These are phyloP conservation scores for Brachionus plicatilis DNA, from an alignment of 1,140 invertebrate genomes.

Conservation along the genomic window DNA sequence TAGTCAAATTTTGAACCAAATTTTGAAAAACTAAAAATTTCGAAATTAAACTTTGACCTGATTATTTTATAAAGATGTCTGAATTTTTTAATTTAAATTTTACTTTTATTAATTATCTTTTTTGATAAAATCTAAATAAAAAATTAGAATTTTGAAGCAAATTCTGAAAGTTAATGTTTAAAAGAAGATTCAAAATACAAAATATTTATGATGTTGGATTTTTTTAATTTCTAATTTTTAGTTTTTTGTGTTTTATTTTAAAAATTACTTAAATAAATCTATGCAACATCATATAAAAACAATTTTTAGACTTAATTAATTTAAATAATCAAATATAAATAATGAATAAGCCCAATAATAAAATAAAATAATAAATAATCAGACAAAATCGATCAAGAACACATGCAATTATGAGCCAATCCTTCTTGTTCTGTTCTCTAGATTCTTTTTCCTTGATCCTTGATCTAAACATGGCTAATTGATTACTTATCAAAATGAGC, in stretches of 20 bases:
- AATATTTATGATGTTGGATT: too few relatives aligned
- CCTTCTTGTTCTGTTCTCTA: not conserved
- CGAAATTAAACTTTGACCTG: too few relatives aligned
- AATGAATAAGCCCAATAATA: not conserved
- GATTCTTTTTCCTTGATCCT: not conserved
- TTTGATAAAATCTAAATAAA: too few relatives aligned
- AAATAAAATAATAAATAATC: not conserved
- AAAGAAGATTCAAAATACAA: too few relatives aligned
- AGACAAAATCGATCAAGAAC: constrained; percentile 22
- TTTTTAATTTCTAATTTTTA: not conserved
- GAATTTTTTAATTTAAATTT: too few relatives aligned
- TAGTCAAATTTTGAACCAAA: too few relatives aligned
- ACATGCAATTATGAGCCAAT: constrained; percentile 33
- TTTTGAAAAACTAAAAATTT: too few relatives aligned
- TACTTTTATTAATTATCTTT: too few relatives aligned
- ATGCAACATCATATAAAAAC: not conserved
- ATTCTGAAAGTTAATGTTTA: too few relatives aligned
- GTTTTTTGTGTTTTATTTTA: not conserved
- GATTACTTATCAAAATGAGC: not conserved
- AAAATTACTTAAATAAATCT: too few relatives aligned
- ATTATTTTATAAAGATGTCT: too few relatives aligned
- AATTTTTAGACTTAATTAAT: not conserved
- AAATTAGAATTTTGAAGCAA: too few relatives aligned
- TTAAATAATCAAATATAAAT: not conserved
- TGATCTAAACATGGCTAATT: constrained; percentile 1